Percentiles rank a stretch among this genome's conserved stretches.
These are phyloP conservation scores for Drosophila auraria DNA, from an alignment of 1,140 invertebrate species.

Conservation along the genomic window DNA sequence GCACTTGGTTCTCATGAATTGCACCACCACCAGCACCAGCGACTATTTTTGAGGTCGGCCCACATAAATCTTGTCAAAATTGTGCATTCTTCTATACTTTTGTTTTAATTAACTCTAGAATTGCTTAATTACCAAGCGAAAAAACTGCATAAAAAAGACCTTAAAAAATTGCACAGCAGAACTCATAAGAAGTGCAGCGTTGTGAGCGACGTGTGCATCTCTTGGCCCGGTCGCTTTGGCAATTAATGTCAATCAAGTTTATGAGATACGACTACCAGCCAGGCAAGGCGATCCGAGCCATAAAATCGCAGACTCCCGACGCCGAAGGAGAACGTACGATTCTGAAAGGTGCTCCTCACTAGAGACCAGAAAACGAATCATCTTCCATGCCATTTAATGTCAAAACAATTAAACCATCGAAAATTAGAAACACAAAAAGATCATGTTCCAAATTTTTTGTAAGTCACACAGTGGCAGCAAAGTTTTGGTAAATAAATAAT, in stretches of 20 bases:
- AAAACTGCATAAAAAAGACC: conserved; percentile 21
- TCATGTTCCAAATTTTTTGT: conserved; percentile 31
- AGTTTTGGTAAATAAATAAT: too few species aligned
- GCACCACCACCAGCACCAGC: conserved; percentile 12
- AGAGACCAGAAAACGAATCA: conserved; percentile 50
- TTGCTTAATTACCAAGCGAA: conserved; percentile 60
- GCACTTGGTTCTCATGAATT: conserved; percentile 65
- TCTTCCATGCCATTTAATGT: conserved; percentile 66
- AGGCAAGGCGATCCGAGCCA: conserved; percentile 31
- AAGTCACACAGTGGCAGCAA: conserved; percentile 27
- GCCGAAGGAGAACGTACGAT: conserved; percentile 34
- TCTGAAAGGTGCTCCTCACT: conserved; percentile 16
- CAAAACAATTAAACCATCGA: conserved; percentile 71
- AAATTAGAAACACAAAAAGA: conserved; percentile 53
- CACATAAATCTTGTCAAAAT: conserved; percentile 72
- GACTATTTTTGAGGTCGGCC: conserved; percentile 56
- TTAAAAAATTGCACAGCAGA: conserved; percentile 13
- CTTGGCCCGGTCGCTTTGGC: conserved; percentile 57
- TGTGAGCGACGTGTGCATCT: conserved; percentile 51
- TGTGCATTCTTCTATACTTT: conserved; percentile 46
- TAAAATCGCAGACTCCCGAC: conserved; percentile 6
- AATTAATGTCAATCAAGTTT: conserved; percentile 76
- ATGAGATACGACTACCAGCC: conserved; percentile 38
- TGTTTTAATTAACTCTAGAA: conserved; percentile 68
- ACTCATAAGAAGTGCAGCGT: conserved; percentile 61